These are phyloP conservation scores for Oreochromis mossambicus DNA, from an alignment of 2,797 vertebrate genomes.

Conservation along the genomic window DNA sequence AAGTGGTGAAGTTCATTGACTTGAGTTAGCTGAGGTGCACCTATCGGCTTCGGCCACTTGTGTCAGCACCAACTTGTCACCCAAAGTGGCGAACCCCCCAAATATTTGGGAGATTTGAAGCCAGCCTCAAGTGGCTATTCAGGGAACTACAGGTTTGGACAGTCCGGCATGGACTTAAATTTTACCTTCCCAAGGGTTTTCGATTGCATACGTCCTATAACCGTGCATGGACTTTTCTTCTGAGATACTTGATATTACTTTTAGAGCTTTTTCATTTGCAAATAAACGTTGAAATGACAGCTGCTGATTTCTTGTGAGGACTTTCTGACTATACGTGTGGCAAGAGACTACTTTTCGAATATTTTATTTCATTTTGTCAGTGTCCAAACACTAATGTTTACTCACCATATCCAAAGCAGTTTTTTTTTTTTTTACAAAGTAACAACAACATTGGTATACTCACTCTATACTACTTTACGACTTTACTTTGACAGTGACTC, in stretches of 20 bases:
- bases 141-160: neutral
- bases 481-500: neutral
- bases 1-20: neutral
- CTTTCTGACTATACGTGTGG: neutral
- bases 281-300: neutral
- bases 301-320: neutral
- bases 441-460: neutral
- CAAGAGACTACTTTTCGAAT: accelerated
- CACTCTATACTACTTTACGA: neutral
- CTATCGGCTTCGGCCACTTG: accelerated
- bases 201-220: neutral
- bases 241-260: neutral
- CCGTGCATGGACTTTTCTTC: neutral
- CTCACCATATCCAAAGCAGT: neutral
- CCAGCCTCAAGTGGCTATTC: neutral
- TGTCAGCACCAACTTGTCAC: neutral
- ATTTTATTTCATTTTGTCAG: neutral
- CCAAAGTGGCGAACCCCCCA: neutral
- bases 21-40: neutral
- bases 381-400: neutral
- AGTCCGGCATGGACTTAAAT: neutral
- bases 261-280: neutral
- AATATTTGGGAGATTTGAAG: neutral
- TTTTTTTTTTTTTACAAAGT: neutral
- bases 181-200: neutral